Base-by-base conservation (phyloP, 2,888 invertebrate genomes). In the Acutogordius australiensis region DNA sequence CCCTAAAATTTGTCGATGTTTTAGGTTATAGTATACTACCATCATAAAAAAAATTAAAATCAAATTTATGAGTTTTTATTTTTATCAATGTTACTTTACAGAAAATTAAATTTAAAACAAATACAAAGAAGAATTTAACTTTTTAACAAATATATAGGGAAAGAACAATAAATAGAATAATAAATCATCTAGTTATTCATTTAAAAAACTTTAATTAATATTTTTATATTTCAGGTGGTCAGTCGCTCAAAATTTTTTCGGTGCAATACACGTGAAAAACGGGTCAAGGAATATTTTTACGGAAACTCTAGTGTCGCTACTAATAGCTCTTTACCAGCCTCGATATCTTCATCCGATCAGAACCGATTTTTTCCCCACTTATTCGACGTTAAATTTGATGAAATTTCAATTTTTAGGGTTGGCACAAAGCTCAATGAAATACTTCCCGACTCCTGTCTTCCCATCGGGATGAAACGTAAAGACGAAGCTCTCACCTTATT, bases 241-340 rank as follows among this genome's bases (percentile, higher is more conserved):
- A 87, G 87, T 69, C 75, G 88, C 23, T 82, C 80, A 61, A 76
- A 79, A 62, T 73, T 78, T 26, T 76, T 78, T 61, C 75, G 88
- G 51, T 76, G 75, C 0, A 85, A 87, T 68, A 70, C 77, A 0
- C 75, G 88, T 45, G 87, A 88, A 72, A 76, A 77, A 60, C 76
- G 83, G 59, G 81, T 90, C 2, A 75, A 84, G 45, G 84, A 90
- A 73, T 97, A 94, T 72, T 97, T 94, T 74, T 97, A 97, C 73
- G 94, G 94, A 70, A 83, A 1, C 30, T 68, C 67, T 30, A 77
- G 85, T 63, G 87, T 86, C 73, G 90, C 90, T 0, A 13, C 8
- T 18, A 37, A 37, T 18, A 37, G 37, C 18, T 37, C 37, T 37
- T n/a, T n/a, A n/a, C n/a, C n/a, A n/a, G n/a, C n/a, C n/a, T n/a